phyloP scores from a whole-genome alignment of 2,797 vertebrate species.

The Poecilia gillii region DNA sequence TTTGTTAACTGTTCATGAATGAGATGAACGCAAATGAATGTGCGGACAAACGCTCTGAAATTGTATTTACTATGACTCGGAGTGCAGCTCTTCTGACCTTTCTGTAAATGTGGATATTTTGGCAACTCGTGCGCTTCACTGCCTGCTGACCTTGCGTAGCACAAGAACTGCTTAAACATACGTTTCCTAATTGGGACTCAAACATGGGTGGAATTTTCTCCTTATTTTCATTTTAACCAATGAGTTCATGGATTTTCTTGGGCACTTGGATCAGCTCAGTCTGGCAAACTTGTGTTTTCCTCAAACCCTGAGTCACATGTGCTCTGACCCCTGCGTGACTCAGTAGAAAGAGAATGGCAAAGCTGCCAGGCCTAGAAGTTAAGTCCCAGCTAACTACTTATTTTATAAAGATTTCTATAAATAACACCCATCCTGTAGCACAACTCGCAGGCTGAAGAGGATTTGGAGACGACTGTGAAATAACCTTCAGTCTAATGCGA shows the following conservation, averaged over 20 bases:
- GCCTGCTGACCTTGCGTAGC: not conserved
- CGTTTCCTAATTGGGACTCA: not conserved
- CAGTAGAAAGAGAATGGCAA: constrained; percentile 1
- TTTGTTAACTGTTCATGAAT: too few relatives aligned
- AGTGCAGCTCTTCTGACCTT: not conserved
- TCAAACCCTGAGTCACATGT: constrained; percentile 13
- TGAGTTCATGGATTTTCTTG: constrained; percentile 26
- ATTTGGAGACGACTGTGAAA: not conserved
- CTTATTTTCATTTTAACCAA: constrained; percentile 13
- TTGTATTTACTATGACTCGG: not conserved
- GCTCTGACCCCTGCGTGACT: constrained; percentile 17
- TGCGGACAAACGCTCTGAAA: not conserved
- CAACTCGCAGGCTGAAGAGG: constrained; percentile 4
- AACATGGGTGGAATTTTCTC: not conserved
- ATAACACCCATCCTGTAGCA: not conserved
- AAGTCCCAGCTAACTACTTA: not conserved
- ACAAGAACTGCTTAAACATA: not conserved
- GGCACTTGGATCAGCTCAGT: constrained; percentile 15
- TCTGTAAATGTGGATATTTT: not conserved
- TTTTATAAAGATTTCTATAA: not conserved
- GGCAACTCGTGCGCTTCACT: not conserved
- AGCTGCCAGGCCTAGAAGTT: constrained; percentile 6
- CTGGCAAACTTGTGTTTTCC: constrained; percentile 7
- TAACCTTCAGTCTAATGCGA: not conserved
- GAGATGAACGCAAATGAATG: not conserved